phyloP scores from a whole-genome alignment of 2,113 vertebrate genomes.

The Dipodomys ordii region DNA sequence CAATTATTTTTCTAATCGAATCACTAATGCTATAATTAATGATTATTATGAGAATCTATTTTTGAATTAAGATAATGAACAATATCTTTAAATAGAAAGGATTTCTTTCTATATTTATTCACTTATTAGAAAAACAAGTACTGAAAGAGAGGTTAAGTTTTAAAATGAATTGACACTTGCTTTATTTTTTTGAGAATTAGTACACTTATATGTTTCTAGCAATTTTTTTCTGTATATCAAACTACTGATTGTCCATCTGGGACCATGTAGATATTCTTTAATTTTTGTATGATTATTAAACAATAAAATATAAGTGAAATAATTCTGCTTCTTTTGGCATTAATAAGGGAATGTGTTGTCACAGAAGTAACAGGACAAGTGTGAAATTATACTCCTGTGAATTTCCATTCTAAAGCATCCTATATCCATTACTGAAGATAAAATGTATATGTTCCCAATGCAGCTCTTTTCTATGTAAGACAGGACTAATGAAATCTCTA shows the following conservation, averaged over 20 bases:
- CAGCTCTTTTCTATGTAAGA: background rate
- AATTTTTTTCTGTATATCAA: background rate
- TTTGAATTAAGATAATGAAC: too few relatives aligned
- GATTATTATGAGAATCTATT: background rate
- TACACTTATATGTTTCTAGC: background rate
- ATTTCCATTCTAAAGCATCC: background rate
- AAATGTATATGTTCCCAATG: background rate
- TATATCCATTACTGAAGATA: background rate
- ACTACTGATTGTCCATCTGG: background rate
- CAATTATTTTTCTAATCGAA: background rate
- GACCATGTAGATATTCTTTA: background rate
- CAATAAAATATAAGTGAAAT: background rate
- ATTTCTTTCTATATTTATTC: too few relatives aligned
- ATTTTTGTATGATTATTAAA: background rate
- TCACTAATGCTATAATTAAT: background rate
- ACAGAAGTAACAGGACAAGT: background rate
- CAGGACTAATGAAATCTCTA: conserved; percentile 9
- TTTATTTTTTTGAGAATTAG: background rate
- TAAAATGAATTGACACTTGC: background rate
- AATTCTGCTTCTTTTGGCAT: background rate
- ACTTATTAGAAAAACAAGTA: too few relatives aligned
- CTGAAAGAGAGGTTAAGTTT: background rate
- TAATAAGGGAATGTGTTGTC: background rate
- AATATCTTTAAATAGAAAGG: too few relatives aligned
- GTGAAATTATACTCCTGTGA: background rate